phyloP scores from a whole-genome alignment of 1,140 invertebrate genomes.

The Tetramorium parvispinum region DNA sequence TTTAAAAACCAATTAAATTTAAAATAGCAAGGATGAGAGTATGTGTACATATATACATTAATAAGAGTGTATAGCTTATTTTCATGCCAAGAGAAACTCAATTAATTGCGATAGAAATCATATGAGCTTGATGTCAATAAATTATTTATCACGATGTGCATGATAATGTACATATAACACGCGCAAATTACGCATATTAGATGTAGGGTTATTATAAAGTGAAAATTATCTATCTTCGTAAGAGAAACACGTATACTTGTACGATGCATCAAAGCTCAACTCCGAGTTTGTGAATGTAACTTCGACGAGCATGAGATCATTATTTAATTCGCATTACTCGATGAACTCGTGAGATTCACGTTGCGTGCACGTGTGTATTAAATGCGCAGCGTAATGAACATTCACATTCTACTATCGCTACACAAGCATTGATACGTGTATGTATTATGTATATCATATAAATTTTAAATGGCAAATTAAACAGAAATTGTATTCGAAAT shows the following conservation, averaged over 20 bases:
- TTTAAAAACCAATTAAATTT: conserved; percentile 15
- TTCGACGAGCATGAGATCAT: conserved; percentile 27
- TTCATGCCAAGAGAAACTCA: neutral
- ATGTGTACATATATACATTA: neutral
- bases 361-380: conserved; percentile 27
- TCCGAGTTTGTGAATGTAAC: neutral
- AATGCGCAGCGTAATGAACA: neutral
- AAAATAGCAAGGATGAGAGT: neutral
- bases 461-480: neutral
- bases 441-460: neutral
- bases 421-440: neutral
- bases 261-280: neutral
- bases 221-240: neutral
- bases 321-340: conserved; percentile 47
- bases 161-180: neutral
- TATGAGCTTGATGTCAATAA: neutral
- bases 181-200: conserved; percentile 1
- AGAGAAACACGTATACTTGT: neutral
- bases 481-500: neutral
- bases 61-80: neutral
- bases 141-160: conserved; percentile 24
- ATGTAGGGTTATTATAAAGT: neutral
- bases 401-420: neutral
- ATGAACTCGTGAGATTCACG: conserved; percentile 45
- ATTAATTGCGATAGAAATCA: conserved; percentile 24